Evolutionary conservation across 2,797 vertebrate genomes (phyloP).

Genomic region (Argentina silus): DNA sequence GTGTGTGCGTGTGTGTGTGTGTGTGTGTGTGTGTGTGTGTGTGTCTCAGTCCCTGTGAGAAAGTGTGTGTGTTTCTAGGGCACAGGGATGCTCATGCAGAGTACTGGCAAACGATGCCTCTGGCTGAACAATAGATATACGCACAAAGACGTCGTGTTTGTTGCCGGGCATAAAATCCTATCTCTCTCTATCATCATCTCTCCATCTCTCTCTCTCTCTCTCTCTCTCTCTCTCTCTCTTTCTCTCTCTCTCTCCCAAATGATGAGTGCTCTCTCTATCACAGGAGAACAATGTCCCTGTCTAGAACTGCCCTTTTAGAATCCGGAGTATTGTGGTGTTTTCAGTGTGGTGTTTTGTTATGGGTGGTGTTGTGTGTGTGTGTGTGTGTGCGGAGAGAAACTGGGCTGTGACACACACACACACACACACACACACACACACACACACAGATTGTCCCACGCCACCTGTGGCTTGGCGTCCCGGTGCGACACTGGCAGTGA

Average conservation of each 20-base stretch:
- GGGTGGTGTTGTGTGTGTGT: too few relatives aligned
- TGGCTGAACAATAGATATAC: background rate
- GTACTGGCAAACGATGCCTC: too few relatives aligned
- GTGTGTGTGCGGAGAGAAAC: background rate
- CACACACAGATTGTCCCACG: background rate
- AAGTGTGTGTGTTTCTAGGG: background rate
- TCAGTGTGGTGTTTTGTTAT: too few relatives aligned
- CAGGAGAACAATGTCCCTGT: too few relatives aligned
- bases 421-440: background rate
- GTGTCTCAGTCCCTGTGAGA: too few relatives aligned
- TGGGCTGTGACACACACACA: background rate
- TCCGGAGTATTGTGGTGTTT: too few relatives aligned
- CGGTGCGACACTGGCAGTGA: background rate
- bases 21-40: background rate
- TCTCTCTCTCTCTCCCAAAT: background rate
- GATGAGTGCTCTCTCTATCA: background rate
- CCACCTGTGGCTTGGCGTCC: constrained; percentile 6
- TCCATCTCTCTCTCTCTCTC: background rate
- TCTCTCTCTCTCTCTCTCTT: background rate
- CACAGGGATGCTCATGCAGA: too few relatives aligned
- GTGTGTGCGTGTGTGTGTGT: constrained; percentile 12
- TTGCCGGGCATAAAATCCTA: background rate
- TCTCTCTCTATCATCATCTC: constrained; percentile 1
- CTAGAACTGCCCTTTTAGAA: too few relatives aligned
- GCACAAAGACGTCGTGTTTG: background rate